Evolutionary conservation across 2,113 vertebrate genomes (phyloP).

Genomic region (Nesogale talazaci): DNA sequence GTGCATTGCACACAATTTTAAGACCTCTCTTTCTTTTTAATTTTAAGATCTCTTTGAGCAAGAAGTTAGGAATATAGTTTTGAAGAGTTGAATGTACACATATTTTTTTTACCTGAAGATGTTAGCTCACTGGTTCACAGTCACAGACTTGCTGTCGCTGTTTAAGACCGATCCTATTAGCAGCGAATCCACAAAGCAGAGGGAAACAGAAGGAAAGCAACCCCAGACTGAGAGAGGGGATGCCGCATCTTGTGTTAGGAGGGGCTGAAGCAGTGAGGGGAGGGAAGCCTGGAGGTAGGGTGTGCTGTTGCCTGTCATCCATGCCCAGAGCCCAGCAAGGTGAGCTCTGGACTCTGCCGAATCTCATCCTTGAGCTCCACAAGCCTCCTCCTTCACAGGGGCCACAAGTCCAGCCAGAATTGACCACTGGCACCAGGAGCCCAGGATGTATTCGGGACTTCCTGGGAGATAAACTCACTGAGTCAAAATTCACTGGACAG

Average conservation of each 20-base stretch:
- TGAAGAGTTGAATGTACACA: not conserved
- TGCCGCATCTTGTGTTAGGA: not conserved
- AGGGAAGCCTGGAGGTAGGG: accelerated
- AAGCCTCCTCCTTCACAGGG: not conserved
- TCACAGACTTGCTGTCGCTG: not conserved
- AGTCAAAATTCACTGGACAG: too few species aligned
- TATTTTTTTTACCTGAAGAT: conserved; percentile 23
- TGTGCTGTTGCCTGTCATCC: not conserved
- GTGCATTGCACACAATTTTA: too few species aligned
- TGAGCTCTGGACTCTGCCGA: not conserved
- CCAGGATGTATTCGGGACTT: not conserved
- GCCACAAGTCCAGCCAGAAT: not conserved
- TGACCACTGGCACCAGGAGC: not conserved
- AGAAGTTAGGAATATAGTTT: too few species aligned
- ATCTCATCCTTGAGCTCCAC: not conserved
- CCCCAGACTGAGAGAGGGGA: not conserved
- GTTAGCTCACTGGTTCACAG: not conserved
- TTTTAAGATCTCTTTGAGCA: too few species aligned
- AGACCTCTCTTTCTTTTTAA: not conserved
- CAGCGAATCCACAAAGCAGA: not conserved
- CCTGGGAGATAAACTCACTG: not conserved
- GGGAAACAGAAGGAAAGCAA: not conserved
- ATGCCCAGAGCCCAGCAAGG: accelerated
- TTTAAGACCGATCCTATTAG: not conserved
- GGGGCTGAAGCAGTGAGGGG: too few species aligned